Base-by-base conservation (phyloP, 2,888 invertebrate genomes). In the Amphipyra berbera region DNA sequence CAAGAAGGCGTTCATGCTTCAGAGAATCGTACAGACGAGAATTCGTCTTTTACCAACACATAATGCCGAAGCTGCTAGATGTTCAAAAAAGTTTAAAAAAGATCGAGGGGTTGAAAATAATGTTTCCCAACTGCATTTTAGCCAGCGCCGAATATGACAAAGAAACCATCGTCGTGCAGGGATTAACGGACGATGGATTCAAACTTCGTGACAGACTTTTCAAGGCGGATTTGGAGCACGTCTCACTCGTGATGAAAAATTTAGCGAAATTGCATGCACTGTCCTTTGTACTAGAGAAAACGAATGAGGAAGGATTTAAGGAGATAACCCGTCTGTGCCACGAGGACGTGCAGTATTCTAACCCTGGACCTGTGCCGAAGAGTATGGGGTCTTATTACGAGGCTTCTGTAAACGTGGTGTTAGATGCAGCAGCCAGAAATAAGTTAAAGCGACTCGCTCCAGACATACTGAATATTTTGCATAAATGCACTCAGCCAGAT, bases 181-280 rank as follows among this genome's bases (percentile, higher is more conserved):
- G 61, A 40, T 64, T 82, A 45, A 21, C 60, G 9, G 60, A 80
- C 33, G 56, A 82, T 2, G 78, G 79, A 41, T 88, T 78, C 55
- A 78, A 42, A 58, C 58, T 83, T 48, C 77, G 83, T n/a, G 76
- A 88, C 48, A 84, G 91, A 84, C 80, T 89, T 49, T 54, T 73
- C 15, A 82, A 83, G 72, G 80, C 82, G 62, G 85, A 88, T 68
- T 73, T 90, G 6, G 73, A 76, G 38, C 88, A 90, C 52, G 86
- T 85, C 10, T 73, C 82, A 10, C 75, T 90, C 6, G 88, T 86
- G 46, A 78, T 91, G 70, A 91, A 88, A 80, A 84, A 88, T 83
- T 83, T 91, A 65, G 92, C 89, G 1, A 92, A 90, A 82, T 76
- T 91, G 53, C 91, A 93, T 59, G 92, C 87, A 8, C 73, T 91